A percentile compares a stretch with the other conserved stretches of the same genome.
These are phyloP conservation scores for Xiphias gladius DNA, from an alignment of 2,113 vertebrate species.

Conservation along the genomic window DNA sequence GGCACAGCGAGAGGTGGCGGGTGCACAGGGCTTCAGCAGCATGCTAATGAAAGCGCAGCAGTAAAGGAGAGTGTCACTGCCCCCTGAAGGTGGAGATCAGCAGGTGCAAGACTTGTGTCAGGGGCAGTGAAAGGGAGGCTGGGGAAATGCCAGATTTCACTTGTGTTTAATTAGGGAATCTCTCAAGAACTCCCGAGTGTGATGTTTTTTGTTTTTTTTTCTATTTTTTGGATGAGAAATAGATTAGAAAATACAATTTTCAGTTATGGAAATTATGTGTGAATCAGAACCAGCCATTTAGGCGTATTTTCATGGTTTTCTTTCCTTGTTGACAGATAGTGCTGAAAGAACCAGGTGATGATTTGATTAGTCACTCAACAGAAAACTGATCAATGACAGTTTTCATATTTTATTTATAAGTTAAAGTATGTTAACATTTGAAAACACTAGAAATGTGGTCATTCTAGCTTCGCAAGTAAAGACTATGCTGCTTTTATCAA, in stretches of 20 bases:
- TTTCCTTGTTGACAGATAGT: neutral
- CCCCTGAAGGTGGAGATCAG: slow-evolving; percentile 72
- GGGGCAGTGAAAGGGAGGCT: neutral
- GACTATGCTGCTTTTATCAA: neutral
- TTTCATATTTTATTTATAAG: neutral
- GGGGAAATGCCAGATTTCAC: slow-evolving; percentile 7
- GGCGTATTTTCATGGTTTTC: no score
- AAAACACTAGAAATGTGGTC: neutral
- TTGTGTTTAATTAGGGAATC: neutral
- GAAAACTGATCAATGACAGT: neutral
- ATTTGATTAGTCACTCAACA: neutral
- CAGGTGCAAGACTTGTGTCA: slow-evolving; percentile 39
- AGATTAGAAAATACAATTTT: neutral
- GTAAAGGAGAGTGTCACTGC: slow-evolving; percentile 74
- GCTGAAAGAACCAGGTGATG: neutral
- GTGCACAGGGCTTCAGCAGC: slow-evolving; percentile 36
- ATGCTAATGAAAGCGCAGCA: slow-evolving; percentile 61
- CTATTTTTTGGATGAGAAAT: neutral
- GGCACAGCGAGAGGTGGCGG: slow-evolving; percentile 30
- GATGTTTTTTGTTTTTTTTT: no score
- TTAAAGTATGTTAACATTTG: neutral
- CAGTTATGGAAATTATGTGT: neutral
- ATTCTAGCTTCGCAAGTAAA: neutral
- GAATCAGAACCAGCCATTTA: neutral
- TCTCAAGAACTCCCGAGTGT: neutral